Conservation (phyloP, 2,797 vertebrate genomes). For the Oophaga sylvatica region DNA sequence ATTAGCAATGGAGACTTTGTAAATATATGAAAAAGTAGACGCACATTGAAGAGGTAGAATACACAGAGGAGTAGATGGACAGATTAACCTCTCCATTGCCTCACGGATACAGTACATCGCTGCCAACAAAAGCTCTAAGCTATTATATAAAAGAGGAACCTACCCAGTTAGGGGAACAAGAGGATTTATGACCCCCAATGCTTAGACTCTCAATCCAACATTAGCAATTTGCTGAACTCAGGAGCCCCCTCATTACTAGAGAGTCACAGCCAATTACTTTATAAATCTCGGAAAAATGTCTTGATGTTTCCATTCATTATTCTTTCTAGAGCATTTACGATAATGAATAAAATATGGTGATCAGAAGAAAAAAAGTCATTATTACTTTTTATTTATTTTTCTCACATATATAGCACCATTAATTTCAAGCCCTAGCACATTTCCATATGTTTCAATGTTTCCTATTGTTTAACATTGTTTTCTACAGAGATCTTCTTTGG, state of each 20-base stretch:
- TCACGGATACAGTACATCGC: background rate
- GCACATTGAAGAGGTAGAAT: conserved; percentile 7
- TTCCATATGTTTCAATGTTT: background rate
- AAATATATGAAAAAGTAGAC: conserved; percentile 52
- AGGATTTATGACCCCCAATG: conserved; percentile 35
- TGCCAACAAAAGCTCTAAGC: background rate
- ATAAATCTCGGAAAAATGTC: conserved; percentile 34
- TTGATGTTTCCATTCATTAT: conserved; percentile 9
- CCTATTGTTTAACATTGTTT: background rate
- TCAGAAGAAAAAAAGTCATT: background rate
- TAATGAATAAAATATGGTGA: conserved; percentile 1
- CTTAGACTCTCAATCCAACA: conserved; percentile 22
- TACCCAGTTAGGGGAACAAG: conserved; percentile 11
- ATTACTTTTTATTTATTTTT: no score
- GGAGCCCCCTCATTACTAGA: conserved; percentile 41
- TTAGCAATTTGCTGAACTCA: conserved; percentile 48
- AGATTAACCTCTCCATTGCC: conserved; percentile 37
- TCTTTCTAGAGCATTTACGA: conserved; percentile 23
- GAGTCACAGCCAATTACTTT: conserved; percentile 48
- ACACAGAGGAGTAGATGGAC: conserved; percentile 15
- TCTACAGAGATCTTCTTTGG: background rate
- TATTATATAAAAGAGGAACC: conserved; percentile 28
- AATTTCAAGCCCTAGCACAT: background rate
- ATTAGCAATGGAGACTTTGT: conserved; percentile 66
- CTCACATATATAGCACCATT: no score